Evolutionary conservation across 2,888 invertebrate species (phyloP).

Genomic region (Girardia tigrina): DNA sequence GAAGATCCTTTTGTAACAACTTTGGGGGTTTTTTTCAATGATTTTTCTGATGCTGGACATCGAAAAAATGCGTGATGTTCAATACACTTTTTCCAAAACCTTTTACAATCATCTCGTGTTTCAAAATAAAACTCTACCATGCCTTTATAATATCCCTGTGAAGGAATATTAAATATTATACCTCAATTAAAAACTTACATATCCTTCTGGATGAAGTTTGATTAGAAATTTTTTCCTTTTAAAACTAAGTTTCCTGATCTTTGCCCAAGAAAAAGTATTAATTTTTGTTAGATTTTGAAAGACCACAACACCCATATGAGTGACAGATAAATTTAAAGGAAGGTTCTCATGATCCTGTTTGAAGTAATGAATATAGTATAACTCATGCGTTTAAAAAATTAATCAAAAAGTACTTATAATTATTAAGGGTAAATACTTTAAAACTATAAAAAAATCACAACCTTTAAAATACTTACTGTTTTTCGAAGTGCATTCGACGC

Average conservation of each 20-base stretch:
- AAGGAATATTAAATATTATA: too few species aligned
- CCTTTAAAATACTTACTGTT: background rate
- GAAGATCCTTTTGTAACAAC: conserved; percentile 87
- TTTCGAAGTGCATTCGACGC: background rate
- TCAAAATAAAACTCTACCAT: conserved; percentile 91
- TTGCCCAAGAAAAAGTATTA: conserved; percentile 98
- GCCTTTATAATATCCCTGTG: conserved; percentile 86
- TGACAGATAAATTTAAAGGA: conserved; percentile 78
- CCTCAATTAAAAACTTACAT: conserved; percentile 42
- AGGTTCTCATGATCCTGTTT: conserved; percentile 63
- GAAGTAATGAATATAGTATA: background rate
- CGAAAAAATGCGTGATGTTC: conserved; percentile 95
- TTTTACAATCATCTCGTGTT: conserved; percentile 86
- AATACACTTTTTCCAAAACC: conserved; percentile 96
- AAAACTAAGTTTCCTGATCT: conserved; percentile 94
- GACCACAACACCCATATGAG: conserved; percentile 91
- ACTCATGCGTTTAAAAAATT: background rate
- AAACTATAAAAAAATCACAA: background rate
- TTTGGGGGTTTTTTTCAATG: conserved; percentile 73
- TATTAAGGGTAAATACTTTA: too few species aligned
- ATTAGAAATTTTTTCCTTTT: conserved; percentile 91
- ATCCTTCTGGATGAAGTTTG: conserved; percentile 80
- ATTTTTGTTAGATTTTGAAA: conserved; percentile 92
- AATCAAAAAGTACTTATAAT: background rate
- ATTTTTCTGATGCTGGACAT: conserved; percentile 64